Conservation (phyloP, 1,140 invertebrate genomes). For the Trypoxylus dichotomus region DNA sequence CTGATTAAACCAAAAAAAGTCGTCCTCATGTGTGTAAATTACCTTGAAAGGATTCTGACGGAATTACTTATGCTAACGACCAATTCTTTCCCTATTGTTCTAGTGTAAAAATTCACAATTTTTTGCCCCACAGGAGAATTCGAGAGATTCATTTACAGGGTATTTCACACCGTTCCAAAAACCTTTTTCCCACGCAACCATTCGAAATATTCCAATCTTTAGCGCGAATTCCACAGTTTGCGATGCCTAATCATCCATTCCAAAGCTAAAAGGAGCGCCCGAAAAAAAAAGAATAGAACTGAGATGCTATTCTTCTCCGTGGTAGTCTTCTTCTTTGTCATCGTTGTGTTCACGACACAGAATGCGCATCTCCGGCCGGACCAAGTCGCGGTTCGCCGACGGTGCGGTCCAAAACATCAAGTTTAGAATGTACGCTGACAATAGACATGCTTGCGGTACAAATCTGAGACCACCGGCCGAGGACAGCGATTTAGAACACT, state of each 20-base stretch:
- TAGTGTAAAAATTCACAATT: not conserved
- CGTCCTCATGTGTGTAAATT: too few species aligned
- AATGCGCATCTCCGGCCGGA: not conserved
- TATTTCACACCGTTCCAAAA: not conserved
- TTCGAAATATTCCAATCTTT: not conserved
- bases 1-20: too few species aligned
- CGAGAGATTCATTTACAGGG: not conserved
- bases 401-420: slow-evolving; percentile 18
- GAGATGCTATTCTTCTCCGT: not conserved
- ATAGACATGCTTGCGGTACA: slow-evolving; percentile 14
- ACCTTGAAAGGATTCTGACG: not conserved
- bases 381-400: not conserved
- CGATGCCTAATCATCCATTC: not conserved
- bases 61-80: not conserved
- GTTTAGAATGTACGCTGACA: slow-evolving; percentile 23
- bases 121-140: not conserved
- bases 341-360: not conserved
- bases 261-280: not conserved
- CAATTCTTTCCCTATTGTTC: not conserved
- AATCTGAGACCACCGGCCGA: slow-evolving; percentile 5
- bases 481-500: slow-evolving; percentile 20
- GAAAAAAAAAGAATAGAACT: not conserved
- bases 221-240: not conserved
- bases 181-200: not conserved
- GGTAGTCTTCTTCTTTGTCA: not conserved